phyloP scores from a whole-genome alignment of 2,888 invertebrate genomes.

The Gymnosoma rotundatum region DNA sequence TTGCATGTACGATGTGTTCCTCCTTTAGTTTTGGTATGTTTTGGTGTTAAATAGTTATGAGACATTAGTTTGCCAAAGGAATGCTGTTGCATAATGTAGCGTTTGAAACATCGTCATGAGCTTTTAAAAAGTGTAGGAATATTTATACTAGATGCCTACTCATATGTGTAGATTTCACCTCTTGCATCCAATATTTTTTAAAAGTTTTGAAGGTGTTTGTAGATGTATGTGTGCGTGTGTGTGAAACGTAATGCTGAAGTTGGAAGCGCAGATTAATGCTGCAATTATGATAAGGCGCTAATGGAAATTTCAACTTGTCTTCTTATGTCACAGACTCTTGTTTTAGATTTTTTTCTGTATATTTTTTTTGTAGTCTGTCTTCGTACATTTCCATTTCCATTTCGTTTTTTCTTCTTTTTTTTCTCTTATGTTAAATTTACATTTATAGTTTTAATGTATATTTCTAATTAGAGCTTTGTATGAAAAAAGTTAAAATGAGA shows the following conservation, averaged over 20 bases:
- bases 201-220: neutral
- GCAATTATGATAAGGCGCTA: conserved; percentile 78
- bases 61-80: conserved; percentile 65
- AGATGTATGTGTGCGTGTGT: conserved; percentile 3
- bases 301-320: conserved; percentile 76
- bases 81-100: conserved; percentile 42
- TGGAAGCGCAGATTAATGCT: conserved; percentile 76
- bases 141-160: conserved; percentile 25
- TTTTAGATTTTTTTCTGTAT: conserved; percentile 36
- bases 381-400: conserved; percentile 45
- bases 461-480: conserved; percentile 68
- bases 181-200: neutral
- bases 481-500: conserved; percentile 53
- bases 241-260: conserved; percentile 68
- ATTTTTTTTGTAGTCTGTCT: conserved; percentile 16
- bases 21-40: conserved; percentile 48
- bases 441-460: conserved; percentile 59
- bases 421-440: conserved; percentile 38
- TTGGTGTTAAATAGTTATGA: conserved; percentile 71
- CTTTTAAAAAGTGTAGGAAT: conserved; percentile 19
- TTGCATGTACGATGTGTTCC: conserved; percentile 50
- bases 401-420: conserved; percentile 19
- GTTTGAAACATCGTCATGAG: conserved; percentile 20
- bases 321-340: conserved; percentile 65
- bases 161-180: conserved; percentile 43